These are phyloP conservation scores for Tenrec ecaudatus DNA, from an alignment of 2,113 vertebrate species.

Conservation along the genomic window DNA sequence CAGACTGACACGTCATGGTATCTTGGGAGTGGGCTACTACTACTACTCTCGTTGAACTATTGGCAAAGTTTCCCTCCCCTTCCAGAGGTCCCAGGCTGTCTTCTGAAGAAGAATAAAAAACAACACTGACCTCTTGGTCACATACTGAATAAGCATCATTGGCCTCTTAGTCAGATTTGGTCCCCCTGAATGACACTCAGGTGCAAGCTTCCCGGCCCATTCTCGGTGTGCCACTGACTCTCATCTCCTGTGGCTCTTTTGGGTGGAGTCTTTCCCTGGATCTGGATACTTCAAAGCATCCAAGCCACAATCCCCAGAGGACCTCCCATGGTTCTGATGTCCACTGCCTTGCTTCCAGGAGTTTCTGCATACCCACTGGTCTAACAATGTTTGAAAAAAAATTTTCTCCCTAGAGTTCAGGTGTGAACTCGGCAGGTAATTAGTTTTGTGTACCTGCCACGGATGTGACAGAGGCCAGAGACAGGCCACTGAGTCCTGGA, in stretches of 20 bases:
- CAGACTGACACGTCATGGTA: no score
- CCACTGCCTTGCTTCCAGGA: background rate
- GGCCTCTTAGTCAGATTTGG: background rate
- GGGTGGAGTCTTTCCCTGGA: background rate
- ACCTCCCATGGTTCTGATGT: background rate
- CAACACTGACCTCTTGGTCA: background rate
- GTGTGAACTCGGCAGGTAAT: background rate
- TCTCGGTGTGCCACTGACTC: background rate
- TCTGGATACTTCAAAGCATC: background rate
- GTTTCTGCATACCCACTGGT: background rate
- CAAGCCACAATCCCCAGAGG: background rate
- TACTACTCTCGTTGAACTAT: background rate
- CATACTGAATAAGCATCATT: background rate
- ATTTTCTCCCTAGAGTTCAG: background rate
- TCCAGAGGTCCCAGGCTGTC: background rate
- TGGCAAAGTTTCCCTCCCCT: background rate
- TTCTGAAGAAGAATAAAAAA: slow-evolving; percentile 31
- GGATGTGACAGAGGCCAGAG: background rate
- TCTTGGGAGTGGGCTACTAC: no score
- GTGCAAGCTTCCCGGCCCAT: background rate
- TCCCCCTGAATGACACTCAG: background rate
- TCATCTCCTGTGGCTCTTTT: background rate
- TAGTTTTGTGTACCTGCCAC: background rate
- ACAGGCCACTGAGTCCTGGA: background rate
- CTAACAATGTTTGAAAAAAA: background rate